These are phyloP conservation scores for Novumbra hubbsi DNA, from an alignment of 2,797 vertebrate genomes.

Conservation along the genomic window DNA sequence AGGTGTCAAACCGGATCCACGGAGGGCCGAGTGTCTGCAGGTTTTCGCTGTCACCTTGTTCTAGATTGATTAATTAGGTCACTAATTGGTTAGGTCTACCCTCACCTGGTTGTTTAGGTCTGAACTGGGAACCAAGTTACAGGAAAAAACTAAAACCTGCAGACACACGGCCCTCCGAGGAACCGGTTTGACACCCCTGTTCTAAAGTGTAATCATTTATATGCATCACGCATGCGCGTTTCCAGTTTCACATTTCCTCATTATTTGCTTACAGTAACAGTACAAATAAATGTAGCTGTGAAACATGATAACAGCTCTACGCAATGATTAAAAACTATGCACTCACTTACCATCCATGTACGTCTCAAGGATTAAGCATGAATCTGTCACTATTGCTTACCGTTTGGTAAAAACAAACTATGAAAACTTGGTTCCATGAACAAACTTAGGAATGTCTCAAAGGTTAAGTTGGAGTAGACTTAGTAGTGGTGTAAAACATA, in stretches of 20 bases:
- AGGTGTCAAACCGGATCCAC: too few species aligned
- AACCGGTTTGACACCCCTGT: too few species aligned
- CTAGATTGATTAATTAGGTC: too few species aligned
- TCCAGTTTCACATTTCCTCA: constrained; percentile 23
- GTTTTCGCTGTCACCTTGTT: too few species aligned
- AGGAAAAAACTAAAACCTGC: too few species aligned
- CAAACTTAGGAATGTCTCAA: constrained; percentile 64
- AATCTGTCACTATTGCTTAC: constrained; percentile 32
- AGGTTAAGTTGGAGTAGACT: constrained; percentile 31
- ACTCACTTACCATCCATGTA: constrained; percentile 34
- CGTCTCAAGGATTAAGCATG: not conserved
- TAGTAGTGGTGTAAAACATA: constrained; percentile 19
- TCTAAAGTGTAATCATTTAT: constrained; percentile 27
- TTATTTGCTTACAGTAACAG: not conserved
- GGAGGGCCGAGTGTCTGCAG: too few species aligned
- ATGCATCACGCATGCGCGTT: constrained; percentile 19
- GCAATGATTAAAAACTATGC: constrained; percentile 38
- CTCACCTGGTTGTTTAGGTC: too few species aligned
- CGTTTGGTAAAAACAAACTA: constrained; percentile 15
- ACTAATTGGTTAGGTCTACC: too few species aligned
- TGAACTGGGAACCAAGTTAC: too few species aligned
- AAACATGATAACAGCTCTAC: constrained; percentile 6
- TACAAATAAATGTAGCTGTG: not conserved
- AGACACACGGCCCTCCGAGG: too few species aligned
- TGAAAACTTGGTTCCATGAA: constrained; percentile 46